Percentiles rank a stretch among this genome's conserved stretches.
Conservation (phyloP, 2,113 vertebrate genomes). For the Myiozetetes cayanensis region DNA sequence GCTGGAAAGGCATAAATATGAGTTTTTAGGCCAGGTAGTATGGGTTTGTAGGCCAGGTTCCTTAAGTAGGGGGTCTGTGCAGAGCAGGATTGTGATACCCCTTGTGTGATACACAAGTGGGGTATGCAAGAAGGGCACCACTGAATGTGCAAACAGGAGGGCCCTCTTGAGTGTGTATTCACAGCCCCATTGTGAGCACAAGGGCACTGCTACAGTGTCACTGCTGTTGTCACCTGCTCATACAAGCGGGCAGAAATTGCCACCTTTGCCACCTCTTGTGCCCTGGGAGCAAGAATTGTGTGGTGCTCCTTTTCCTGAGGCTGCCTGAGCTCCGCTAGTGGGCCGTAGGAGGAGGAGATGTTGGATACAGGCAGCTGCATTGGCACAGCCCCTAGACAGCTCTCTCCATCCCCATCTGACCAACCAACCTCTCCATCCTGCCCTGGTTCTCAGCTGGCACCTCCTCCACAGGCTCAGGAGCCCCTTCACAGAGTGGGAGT, state of each 20-base stretch:
- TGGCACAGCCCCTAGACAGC: neutral
- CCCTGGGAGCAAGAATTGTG: neutral
- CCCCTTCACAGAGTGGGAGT: neutral
- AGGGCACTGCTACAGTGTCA: neutral
- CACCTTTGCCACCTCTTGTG: neutral
- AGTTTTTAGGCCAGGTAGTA: neutral
- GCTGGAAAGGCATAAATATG: neutral
- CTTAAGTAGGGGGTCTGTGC: neutral
- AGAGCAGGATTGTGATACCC: accelerated
- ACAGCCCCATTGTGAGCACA: neutral
- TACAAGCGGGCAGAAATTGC: neutral
- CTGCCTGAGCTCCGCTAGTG: neutral
- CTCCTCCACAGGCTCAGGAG: neutral
- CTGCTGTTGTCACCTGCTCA: neutral
- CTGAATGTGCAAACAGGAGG: neutral
- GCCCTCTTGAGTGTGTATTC: no score
- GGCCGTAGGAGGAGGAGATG: neutral
- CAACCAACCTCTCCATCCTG: neutral
- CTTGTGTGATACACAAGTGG: accelerated
- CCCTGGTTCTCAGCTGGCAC: neutral
- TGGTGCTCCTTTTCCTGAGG: neutral
- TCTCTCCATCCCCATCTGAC: neutral
- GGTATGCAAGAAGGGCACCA: neutral
- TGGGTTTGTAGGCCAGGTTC: neutral
- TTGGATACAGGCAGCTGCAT: neutral